A percentile compares a stretch with the other conserved stretches of the same genome.
Evolutionary conservation across 1,140 invertebrate species (phyloP).

Genomic region (Dendroctonus ponderosae): DNA sequence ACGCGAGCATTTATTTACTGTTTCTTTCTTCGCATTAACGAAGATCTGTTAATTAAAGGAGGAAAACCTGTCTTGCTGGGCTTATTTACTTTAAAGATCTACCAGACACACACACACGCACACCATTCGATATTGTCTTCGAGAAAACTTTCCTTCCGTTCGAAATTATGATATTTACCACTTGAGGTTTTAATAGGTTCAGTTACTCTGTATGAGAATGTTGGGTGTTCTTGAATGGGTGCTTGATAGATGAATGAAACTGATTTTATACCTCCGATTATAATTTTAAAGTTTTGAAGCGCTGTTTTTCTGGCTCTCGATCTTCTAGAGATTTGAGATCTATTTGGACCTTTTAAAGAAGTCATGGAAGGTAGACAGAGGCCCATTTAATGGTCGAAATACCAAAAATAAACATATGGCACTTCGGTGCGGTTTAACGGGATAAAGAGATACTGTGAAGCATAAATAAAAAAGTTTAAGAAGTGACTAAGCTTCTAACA

Average conservation of each 20-base stretch:
- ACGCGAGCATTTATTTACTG: slow-evolving; percentile 32
- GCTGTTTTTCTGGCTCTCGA: no score
- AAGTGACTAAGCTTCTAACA: slow-evolving; percentile 23
- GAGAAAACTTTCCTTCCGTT: slow-evolving; percentile 23
- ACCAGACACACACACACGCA: slow-evolving; percentile 15
- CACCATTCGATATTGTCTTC: slow-evolving; percentile 10
- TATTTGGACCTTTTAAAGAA: no score
- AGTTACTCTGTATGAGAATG: no score
- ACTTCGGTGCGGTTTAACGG: slow-evolving; percentile 5
- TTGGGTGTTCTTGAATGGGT: not conserved
- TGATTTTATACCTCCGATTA: no score
- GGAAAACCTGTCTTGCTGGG: slow-evolving; percentile 37
- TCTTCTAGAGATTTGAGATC: no score
- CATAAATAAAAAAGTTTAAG: slow-evolving; percentile 21
- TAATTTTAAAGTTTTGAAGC: no score
- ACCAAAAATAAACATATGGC: slow-evolving; percentile 25
- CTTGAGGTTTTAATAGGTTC: not conserved
- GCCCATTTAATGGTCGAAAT: slow-evolving; percentile 31
- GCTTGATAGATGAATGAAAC: not conserved
- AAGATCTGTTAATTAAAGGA: slow-evolving; percentile 40
- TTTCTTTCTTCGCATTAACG: slow-evolving; percentile 40
- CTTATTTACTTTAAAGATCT: slow-evolving; percentile 39
- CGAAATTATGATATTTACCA: slow-evolving; percentile 29
- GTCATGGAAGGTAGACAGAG: slow-evolving; percentile 9
- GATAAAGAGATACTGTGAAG: slow-evolving; percentile 18